Conservation (phyloP, 2,888 invertebrate species). For the Drosophila affinis region DNA sequence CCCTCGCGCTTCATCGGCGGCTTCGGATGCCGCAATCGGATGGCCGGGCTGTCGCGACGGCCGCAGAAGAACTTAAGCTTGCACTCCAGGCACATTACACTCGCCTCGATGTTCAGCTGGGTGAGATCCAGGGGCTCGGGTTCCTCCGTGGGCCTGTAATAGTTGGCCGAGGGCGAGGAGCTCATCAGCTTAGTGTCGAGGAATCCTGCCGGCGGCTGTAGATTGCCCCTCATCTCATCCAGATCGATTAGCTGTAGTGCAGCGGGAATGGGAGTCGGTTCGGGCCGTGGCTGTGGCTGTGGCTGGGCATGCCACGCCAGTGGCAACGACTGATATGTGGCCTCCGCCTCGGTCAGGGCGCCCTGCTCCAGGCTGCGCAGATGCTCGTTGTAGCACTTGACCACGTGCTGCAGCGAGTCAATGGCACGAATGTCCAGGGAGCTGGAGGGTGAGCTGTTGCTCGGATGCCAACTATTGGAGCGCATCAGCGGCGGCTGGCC, state of each 20-base stretch:
- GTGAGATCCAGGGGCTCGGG: constrained; percentile 94
- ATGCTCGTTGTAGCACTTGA: constrained; percentile 82
- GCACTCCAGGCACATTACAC: constrained; percentile 93
- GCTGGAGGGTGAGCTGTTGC: constrained; percentile 72
- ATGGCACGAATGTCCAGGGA: constrained; percentile 82
- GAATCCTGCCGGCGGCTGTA: constrained; percentile 80
- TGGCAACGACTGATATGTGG: constrained; percentile 80
- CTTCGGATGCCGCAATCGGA: constrained; percentile 86
- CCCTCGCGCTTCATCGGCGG: constrained; percentile 77
- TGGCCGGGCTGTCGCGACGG: constrained; percentile 89
- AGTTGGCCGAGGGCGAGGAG: constrained; percentile 87
- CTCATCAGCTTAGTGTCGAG: constrained; percentile 85
- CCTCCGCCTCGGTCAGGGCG: constrained; percentile 22
- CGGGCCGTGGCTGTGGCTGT: not conserved
- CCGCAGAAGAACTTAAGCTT: constrained; percentile 92
- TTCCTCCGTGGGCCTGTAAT: constrained; percentile 91
- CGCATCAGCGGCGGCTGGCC: constrained; percentile 66
- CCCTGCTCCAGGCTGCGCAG: constrained; percentile 59
- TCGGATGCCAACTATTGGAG: constrained; percentile 80
- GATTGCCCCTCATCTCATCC: constrained; percentile 45
- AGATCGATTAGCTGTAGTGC: constrained; percentile 60
- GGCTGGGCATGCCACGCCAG: constrained; percentile 49
- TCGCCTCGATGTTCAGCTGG: constrained; percentile 93
- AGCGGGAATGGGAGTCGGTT: not conserved
- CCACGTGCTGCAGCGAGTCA: constrained; percentile 80